A percentile compares a stretch with the other conserved stretches of the same genome.
phyloP scores from a whole-genome alignment of 2,113 vertebrate genomes.

The Dipodomys spectabilis region DNA sequence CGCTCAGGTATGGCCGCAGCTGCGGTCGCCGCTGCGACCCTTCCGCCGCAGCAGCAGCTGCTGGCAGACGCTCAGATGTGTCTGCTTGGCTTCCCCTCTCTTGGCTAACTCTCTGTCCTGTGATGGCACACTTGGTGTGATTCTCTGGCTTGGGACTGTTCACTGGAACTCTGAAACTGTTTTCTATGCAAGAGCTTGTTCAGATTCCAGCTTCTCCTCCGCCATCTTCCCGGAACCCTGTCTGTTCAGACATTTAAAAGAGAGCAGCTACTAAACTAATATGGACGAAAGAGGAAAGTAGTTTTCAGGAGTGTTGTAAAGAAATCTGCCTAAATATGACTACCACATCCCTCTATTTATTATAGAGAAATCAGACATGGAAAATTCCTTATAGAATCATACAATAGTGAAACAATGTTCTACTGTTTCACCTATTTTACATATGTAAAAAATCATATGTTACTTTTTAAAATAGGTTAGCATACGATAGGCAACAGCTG shows the following conservation, averaged over 20 bases:
- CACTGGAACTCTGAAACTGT: no score
- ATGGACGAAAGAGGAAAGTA: not conserved
- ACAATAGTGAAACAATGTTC: not conserved
- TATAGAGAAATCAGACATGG: not conserved
- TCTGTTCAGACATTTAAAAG: not conserved
- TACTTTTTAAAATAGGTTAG: not conserved
- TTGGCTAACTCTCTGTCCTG: no score
- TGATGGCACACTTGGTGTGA: no score
- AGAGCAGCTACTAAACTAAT: not conserved
- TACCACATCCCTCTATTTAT: not conserved
- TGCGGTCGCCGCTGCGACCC: no score
- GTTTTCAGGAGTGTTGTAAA: not conserved
- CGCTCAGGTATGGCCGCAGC: no score
- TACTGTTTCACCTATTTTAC: not conserved
- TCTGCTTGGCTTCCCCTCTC: no score
- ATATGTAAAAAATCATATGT: not conserved
- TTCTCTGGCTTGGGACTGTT: no score
- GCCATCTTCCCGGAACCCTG: no score
- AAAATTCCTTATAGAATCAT: not conserved
- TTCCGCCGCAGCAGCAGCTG: no score
- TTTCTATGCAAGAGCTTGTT: no score
- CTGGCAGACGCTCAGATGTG: no score
- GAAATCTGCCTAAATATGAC: not conserved
- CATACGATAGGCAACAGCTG: not conserved
- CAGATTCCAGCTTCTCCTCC: no score